Percentiles rank a stretch among this genome's conserved stretches.
Conservation (phyloP, 2,888 invertebrate genomes). For the Meliscaeva auricollis region DNA sequence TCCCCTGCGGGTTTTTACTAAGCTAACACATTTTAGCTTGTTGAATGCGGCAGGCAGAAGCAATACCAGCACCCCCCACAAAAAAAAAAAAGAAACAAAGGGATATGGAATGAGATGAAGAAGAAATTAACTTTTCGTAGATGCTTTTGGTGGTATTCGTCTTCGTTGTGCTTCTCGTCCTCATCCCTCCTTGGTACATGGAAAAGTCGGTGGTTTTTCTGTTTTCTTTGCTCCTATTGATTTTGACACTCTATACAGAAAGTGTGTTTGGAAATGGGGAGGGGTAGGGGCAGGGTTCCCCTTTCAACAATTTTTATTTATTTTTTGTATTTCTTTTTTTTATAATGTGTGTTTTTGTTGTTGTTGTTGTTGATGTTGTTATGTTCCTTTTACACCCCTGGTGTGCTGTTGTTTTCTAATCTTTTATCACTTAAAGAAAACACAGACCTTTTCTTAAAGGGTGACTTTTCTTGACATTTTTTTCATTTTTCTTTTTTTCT, state of each 20-base stretch:
- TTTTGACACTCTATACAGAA: constrained; percentile 59
- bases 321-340: background rate
- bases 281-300: constrained; percentile 20
- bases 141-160: constrained; percentile 59
- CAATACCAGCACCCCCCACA: background rate
- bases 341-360: constrained; percentile 39
- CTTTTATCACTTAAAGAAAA: constrained; percentile 59
- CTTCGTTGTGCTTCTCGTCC: constrained; percentile 1
- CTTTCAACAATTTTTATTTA: constrained; percentile 32
- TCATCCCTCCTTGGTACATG: background rate
- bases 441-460: constrained; percentile 52
- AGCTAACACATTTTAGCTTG: constrained; percentile 73
- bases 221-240: constrained; percentile 51
- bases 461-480: constrained; percentile 47
- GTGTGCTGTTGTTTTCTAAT: constrained; percentile 52
- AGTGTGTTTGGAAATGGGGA: constrained; percentile 11
- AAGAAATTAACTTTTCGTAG: constrained; percentile 53
- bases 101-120: constrained; percentile 19
- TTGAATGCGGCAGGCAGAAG: constrained; percentile 60
- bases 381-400: constrained; percentile 22
- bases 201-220: constrained; percentile 8
- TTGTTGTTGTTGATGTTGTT: constrained; percentile 21
- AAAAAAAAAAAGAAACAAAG: constrained; percentile 6
- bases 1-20: constrained; percentile 55
- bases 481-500: constrained; percentile 11